Conservation (phyloP, 1,140 invertebrate species). For the Drosophila pandora region DNA sequence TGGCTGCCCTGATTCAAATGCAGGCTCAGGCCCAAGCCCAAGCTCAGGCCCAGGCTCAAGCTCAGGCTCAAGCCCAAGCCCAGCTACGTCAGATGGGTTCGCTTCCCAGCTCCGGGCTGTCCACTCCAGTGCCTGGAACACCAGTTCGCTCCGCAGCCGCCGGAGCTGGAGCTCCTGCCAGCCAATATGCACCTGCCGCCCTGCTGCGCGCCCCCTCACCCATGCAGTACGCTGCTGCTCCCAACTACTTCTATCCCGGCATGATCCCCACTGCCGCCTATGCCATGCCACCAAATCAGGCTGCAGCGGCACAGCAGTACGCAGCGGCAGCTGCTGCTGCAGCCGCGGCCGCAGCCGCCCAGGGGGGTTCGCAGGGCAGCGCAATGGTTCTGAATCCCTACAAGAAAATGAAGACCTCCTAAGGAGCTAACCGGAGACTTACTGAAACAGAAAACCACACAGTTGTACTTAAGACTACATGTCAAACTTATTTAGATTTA, state of each 20-base stretch:
- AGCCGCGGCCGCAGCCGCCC: constrained; percentile 63
- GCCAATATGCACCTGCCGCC: constrained; percentile 34
- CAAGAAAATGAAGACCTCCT: constrained; percentile 95
- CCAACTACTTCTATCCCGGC: constrained; percentile 73
- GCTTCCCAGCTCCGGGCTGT: constrained; percentile 83
- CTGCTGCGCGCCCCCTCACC: constrained; percentile 57
- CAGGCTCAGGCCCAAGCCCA: constrained; percentile 59
- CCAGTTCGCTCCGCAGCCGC: constrained; percentile 65
- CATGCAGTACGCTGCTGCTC: constrained; percentile 64
- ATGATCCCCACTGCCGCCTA: constrained; percentile 67
- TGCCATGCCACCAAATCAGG: constrained; percentile 57
- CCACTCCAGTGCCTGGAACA: constrained; percentile 76
- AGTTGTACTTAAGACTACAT: constrained; percentile 65
- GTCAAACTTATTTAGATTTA: constrained; percentile 43
- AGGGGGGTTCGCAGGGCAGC: constrained; percentile 83
- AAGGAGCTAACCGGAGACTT: constrained; percentile 75
- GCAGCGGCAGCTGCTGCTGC: constrained; percentile 62
- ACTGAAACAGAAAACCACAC: constrained; percentile 4
- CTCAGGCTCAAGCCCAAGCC: constrained; percentile 57
- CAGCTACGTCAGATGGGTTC: constrained; percentile 80
- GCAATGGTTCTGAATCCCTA: constrained; percentile 90
- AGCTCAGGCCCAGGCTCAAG: constrained; percentile 50
- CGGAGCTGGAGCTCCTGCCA: constrained; percentile 6
- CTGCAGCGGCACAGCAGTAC: constrained; percentile 58
- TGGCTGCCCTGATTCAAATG: constrained; percentile 60